phyloP scores from a whole-genome alignment of 1,140 invertebrate species.

The Agrypnia vestita region DNA sequence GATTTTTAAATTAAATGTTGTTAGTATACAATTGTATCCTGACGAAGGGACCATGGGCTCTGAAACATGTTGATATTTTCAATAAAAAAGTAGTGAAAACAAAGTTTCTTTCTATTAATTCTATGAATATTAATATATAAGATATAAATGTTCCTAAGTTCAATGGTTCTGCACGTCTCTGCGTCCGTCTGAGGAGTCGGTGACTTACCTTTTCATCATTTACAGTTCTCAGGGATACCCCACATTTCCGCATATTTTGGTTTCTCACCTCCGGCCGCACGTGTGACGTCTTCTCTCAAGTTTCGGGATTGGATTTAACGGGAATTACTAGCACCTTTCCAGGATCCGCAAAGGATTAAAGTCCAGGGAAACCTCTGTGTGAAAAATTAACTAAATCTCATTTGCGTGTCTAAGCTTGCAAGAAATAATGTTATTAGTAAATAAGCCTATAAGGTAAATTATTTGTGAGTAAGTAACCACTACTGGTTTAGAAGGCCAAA shows the following conservation, averaged over 20 bases:
- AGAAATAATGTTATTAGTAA: too few relatives aligned
- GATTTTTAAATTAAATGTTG: too few relatives aligned
- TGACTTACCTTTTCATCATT: background rate
- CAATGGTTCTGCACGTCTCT: background rate
- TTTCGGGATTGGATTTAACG: background rate
- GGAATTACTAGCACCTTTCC: background rate
- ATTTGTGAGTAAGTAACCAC: too few relatives aligned
- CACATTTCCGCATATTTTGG: background rate
- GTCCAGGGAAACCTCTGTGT: background rate
- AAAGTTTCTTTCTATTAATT: too few relatives aligned
- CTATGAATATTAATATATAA: too few relatives aligned
- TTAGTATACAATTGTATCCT: too few relatives aligned
- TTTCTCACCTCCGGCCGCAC: conserved; percentile 4
- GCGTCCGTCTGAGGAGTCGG: background rate
- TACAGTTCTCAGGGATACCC: background rate
- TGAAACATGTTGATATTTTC: too few relatives aligned
- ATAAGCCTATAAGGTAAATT: too few relatives aligned
- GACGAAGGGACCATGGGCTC: too few relatives aligned
- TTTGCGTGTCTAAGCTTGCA: background rate
- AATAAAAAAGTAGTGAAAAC: too few relatives aligned
- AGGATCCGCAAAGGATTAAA: background rate
- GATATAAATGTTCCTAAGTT: background rate
- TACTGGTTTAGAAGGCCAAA: too few relatives aligned
- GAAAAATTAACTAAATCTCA: background rate
- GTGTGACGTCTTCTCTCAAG: background rate